Evolutionary conservation across 53 echinoderm and acorn worm species (phyloP).

Genomic region (Patiria pectinifera): DNA sequence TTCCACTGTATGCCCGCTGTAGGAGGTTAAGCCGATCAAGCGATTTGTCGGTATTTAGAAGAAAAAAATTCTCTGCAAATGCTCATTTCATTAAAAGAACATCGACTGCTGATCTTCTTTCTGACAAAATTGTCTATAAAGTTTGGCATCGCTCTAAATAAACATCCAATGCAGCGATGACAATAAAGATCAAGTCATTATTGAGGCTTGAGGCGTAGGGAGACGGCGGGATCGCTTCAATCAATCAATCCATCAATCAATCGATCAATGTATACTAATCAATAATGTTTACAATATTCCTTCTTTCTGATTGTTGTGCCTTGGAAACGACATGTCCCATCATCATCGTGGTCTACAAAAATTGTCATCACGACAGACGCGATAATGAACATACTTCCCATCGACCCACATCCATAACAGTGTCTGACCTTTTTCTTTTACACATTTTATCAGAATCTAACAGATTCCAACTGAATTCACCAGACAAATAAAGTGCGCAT

Average conservation of each 20-base stretch:
- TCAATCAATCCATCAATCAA: not conserved
- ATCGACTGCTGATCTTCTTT: constrained; percentile 21
- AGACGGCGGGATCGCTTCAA: not conserved
- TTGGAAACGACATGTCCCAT: not conserved
- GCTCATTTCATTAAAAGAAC: not conserved
- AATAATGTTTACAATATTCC: too few relatives aligned
- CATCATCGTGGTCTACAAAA: too few relatives aligned
- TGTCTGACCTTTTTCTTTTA: not conserved
- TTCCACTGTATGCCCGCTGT: not conserved
- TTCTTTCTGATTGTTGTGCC: too few relatives aligned
- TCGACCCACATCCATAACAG: not conserved
- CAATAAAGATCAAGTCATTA: not conserved
- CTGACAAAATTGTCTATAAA: not conserved
- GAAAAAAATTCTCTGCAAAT: not conserved
- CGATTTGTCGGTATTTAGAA: constrained; percentile 14
- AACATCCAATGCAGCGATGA: constrained; percentile 5
- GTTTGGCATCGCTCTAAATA: not conserved
- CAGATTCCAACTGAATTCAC: not conserved
- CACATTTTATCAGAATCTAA: constrained; percentile 4
- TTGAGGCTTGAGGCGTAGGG: not conserved
- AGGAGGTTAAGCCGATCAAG: not conserved
- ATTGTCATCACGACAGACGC: too few relatives aligned
- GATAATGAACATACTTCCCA: not conserved
- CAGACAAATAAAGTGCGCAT: constrained; percentile 8
- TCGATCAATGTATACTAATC: too few relatives aligned